These are phyloP conservation scores for Aythya baeri DNA, from an alignment of 2,113 vertebrate species.

Conservation along the genomic window DNA sequence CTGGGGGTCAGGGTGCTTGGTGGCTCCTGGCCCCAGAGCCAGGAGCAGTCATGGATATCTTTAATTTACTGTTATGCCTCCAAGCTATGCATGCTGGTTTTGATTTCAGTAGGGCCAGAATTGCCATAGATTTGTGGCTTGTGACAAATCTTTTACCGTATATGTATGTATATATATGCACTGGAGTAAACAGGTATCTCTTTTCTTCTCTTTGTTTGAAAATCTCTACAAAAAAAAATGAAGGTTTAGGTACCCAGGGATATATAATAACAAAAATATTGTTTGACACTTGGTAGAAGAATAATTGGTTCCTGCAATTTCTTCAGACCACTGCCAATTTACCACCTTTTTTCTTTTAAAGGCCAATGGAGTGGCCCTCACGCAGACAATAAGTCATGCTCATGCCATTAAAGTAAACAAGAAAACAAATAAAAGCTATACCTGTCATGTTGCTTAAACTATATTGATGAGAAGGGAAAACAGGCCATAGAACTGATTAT, in stretches of 20 bases:
- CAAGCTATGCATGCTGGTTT: neutral
- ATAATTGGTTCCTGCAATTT: neutral
- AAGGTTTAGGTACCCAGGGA: neutral
- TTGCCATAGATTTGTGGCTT: neutral
- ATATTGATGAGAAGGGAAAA: neutral
- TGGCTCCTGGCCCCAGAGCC: neutral
- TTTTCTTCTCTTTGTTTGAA: neutral
- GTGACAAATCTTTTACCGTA: neutral
- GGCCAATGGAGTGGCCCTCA: neutral
- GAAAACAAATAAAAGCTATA: neutral
- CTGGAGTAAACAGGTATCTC: neutral
- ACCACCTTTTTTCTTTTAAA: neutral
- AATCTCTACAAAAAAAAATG: neutral
- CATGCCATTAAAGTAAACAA: neutral
- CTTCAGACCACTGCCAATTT: neutral
- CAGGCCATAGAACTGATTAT: neutral
- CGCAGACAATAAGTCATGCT: neutral
- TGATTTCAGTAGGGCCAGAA: neutral
- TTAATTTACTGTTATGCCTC: neutral
- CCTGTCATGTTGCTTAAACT: neutral
- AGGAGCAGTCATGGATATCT: neutral
- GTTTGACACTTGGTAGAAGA: neutral
- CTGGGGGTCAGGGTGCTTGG: accelerated
- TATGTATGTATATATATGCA: no score
- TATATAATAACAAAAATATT: neutral